Evolutionary conservation across 2,113 vertebrate genomes (phyloP), one percentile per base, ranked within the genome.

Genomic region (Ochotona princeps): DNA sequence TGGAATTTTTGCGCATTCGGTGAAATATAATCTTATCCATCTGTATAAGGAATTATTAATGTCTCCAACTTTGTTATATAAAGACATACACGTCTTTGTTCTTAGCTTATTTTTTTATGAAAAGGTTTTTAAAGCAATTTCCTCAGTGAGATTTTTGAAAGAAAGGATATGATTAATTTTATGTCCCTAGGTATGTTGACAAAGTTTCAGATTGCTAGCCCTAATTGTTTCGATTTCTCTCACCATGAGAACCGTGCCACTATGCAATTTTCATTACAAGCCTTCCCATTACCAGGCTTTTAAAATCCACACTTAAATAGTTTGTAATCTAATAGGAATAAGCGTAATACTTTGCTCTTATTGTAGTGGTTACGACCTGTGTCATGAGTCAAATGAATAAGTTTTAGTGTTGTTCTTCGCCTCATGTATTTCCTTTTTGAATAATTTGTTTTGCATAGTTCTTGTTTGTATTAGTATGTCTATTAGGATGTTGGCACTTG

Each of bases 161-260:
- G 28, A 73, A 89, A 70, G 2, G 0, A 57, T 65, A 79, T 79
- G 30, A 86, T 25, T 17, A 86, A 86, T 87, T 92, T 70, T 67
- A 47, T 91, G 1, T 74, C 17, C 73, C 10, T 54, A 76, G 35
- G 67, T 78, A 74, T 72, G 26, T 88, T 83, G 38, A 79, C 51
- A 47, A 69, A 69, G 76, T 87, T 92, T 90, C 20, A 90, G 87
- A 83, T 95, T 79, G 4, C 15, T 63, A 21, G 67, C 8, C 11
- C 51, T 89, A 93, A 94, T 49, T 69, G n/a, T 44, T 10, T 30
- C 38, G 69, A 83, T 79, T 78, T 83, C 18, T 1, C 14, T 76
- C 20, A 14, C 38, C 54, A 95, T 23, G 7, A 86, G 54, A 89
- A 87, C 89, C 65, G 28, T 51, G 10, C 74, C 32, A 65, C 18